A percentile compares a stretch with the other conserved stretches of the same genome.
phyloP scores from a whole-genome alignment of 2,888 invertebrate genomes.

The Neoscelio sp. region DNA sequence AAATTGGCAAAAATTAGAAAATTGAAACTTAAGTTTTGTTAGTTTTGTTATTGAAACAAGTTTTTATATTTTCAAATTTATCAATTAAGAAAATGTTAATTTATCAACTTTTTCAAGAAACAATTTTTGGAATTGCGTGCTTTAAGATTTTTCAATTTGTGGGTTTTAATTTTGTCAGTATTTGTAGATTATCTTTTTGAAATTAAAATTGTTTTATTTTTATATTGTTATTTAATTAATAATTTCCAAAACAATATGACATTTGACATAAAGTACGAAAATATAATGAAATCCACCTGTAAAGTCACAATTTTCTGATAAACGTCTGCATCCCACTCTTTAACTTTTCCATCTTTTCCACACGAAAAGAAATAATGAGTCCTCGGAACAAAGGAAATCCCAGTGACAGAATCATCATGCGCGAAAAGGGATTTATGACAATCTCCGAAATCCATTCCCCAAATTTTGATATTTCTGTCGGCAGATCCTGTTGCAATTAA shows the following conservation, averaged over 20 bases:
- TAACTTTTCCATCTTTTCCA: constrained; percentile 96
- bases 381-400: constrained; percentile 93
- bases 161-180: too few species aligned
- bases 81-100: constrained; percentile 65
- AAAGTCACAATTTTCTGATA: constrained; percentile 96
- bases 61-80: neutral
- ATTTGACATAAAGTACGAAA: neutral
- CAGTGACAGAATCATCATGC: constrained; percentile 97
- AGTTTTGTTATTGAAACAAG: neutral
- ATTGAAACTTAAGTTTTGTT: constrained; percentile 2
- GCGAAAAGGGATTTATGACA: constrained; percentile 98
- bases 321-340: constrained; percentile 98
- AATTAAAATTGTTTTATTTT: too few species aligned
- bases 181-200: too few species aligned
- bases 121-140: too few species aligned
- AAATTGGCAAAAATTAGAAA: neutral
- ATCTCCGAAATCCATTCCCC: constrained; percentile 99
- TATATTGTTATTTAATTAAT: too few species aligned
- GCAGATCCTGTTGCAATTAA: constrained; percentile 97
- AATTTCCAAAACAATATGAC: too few species aligned
- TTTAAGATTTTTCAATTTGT: too few species aligned
- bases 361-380: constrained; percentile 97
- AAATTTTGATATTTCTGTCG: constrained; percentile 97
- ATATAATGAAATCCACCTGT: constrained; percentile 84
- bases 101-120: too few species aligned